Evolutionary conservation across 2,888 invertebrate species (phyloP).

Genomic region (Ametastegia equiseti): DNA sequence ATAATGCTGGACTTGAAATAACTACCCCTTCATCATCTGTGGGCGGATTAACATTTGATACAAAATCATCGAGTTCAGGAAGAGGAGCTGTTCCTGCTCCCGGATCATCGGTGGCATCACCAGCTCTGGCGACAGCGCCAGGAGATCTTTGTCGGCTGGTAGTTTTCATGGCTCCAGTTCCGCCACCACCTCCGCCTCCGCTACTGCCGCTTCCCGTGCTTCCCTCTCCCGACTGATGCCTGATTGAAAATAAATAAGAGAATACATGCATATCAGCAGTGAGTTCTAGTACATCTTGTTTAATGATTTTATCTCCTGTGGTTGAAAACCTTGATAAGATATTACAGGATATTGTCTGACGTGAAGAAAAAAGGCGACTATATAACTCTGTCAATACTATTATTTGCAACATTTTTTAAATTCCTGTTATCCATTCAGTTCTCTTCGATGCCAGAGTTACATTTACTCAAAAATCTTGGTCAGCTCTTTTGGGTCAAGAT

Average conservation of each 20-base stretch:
- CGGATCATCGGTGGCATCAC: slow-evolving; percentile 69
- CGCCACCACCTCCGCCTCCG: slow-evolving; percentile 65
- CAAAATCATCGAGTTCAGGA: slow-evolving; percentile 70
- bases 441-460: too few species aligned
- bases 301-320: too few species aligned
- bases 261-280: too few species aligned
- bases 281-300: too few species aligned
- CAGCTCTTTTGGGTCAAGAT: background rate
- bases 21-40: slow-evolving; percentile 72
- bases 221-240: slow-evolving; percentile 69
- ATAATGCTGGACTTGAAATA: slow-evolving; percentile 22
- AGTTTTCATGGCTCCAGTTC: slow-evolving; percentile 62
- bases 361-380: background rate
- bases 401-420: background rate
- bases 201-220: slow-evolving; percentile 70
- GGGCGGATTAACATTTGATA: slow-evolving; percentile 69
- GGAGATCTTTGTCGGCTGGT: slow-evolving; percentile 71
- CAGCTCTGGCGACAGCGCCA: slow-evolving; percentile 67
- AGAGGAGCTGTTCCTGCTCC: slow-evolving; percentile 65
- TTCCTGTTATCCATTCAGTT: too few species aligned
- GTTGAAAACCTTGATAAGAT: background rate
- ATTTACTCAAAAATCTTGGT: background rate
- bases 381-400: background rate
- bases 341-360: background rate
- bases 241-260: too few species aligned